Conservation (phyloP, 2,797 vertebrate species). For the Enteromius fasciolatus region DNA sequence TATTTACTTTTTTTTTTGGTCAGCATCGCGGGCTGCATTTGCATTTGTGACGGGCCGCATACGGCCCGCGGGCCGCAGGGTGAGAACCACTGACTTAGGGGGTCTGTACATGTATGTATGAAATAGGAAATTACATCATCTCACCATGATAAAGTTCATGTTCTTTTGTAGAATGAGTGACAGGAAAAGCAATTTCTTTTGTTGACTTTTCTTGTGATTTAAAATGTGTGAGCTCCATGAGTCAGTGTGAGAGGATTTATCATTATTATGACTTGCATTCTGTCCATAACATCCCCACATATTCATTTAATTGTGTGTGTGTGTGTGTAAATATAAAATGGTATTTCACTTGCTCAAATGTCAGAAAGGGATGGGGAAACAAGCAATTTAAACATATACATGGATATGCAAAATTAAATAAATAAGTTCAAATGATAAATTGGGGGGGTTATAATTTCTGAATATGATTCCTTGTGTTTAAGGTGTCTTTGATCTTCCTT, state of each 20-base stretch:
- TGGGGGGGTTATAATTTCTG: neutral
- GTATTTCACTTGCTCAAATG: neutral
- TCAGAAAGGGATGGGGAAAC: neutral
- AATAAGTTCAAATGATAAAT: neutral
- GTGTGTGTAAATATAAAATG: neutral
- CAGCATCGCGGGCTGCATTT: no score
- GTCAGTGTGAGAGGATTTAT: conserved; percentile 13
- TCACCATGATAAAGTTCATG: neutral
- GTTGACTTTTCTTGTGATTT: conserved; percentile 19
- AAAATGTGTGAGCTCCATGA: conserved; percentile 1
- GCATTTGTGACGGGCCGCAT: no score
- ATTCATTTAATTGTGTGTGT: no score
- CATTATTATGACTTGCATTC: conserved; percentile 18
- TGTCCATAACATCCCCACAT: neutral
- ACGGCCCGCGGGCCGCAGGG: no score
- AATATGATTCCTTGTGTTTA: neutral
- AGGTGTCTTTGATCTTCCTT: conserved; percentile 24
- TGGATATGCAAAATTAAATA: neutral
- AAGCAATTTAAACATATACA: neutral
- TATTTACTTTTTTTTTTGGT: no score
- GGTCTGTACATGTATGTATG: neutral
- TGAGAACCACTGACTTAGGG: no score
- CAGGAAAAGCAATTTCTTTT: conserved; percentile 23
- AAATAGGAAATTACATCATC: neutral
- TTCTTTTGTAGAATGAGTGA: conserved; percentile 3